Base-by-base conservation (phyloP, 2,797 vertebrate genomes). In the Eulemur rubriventer region DNA sequence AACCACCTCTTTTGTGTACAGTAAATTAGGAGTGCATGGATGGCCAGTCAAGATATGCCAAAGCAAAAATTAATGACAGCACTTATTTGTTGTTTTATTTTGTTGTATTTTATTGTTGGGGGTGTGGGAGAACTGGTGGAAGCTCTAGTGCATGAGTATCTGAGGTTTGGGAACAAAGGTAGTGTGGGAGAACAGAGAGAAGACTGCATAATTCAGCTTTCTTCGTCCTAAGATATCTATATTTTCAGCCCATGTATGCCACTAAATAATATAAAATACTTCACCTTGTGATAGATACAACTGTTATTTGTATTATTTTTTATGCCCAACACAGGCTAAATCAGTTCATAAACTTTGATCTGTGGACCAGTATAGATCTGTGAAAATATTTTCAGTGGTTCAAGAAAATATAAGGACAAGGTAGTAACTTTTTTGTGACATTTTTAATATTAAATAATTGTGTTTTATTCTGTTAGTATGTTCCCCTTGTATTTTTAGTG, bases 1-100 rank as follows among this genome's bases (percentile, higher is more conserved):
- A 97, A 96, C 96, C 65, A 82, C 24, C 43, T 95, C 76, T 86
- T 94, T 94, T 79, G 55, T 93, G 30, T 79, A 82, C 50, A 79
- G 76, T 88, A 94, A 95, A 93, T 95, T 93, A 92, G 61, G n/a
- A 94, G 16, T n/a, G 81, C 70, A 76, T 86, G 43, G 46, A 69
- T 65, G 92, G 33, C 35, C 72, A 90, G 55, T 93, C 48, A 80
- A 80, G 63, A 80, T 50, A 69, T 50, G 69, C 18, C 88, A 89
- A 96, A 93, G 33, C 35, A 69, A 95, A 91, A 95, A 84, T 97
- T 73, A 82, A 94, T 89, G 78, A 55, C 73, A 89, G 33, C 57
- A 94, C 85, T 94, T 95, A 69, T 52, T 83, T 75, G 59, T 76
- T 86, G n/a, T 76, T 94, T 83, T 59, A 89, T 80, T 70, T 57